Conservation (phyloP, 2,113 vertebrate genomes). For the Cephalopterus ornatus region DNA sequence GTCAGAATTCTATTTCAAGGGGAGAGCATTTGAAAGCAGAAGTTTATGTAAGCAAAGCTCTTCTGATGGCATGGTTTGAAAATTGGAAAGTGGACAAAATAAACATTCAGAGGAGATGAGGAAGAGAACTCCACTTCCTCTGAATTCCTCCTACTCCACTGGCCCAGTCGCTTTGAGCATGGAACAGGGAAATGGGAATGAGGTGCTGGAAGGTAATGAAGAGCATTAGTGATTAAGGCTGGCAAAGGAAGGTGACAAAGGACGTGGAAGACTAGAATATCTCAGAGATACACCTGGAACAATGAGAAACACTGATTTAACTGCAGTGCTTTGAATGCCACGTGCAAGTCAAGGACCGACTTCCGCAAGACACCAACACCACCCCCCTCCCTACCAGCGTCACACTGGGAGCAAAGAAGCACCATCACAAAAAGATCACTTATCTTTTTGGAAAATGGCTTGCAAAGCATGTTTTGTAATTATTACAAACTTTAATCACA, state of each 20-base stretch:
- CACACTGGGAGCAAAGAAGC: background rate
- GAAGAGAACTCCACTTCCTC: background rate
- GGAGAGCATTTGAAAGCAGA: background rate
- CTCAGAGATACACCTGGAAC: background rate
- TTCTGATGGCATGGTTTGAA: background rate
- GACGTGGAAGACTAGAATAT: background rate
- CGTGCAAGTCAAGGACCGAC: background rate
- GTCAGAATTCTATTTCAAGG: constrained; percentile 18
- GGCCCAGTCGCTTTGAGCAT: background rate
- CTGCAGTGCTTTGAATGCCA: background rate
- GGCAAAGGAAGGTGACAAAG: background rate
- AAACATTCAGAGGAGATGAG: background rate
- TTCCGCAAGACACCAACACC: background rate
- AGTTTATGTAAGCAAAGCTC: background rate
- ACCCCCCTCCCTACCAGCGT: background rate
- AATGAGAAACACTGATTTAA: background rate
- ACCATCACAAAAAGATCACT: background rate
- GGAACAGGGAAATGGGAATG: background rate
- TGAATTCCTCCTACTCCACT: background rate
- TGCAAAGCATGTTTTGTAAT: background rate
- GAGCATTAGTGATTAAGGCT: background rate
- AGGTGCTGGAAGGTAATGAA: background rate
- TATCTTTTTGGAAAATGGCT: background rate
- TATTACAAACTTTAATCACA: background rate
- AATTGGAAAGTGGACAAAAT: background rate